Evolutionary conservation across 92 coral and sea anemone genomes (phyloP), one percentile per base, ranked within the genome.

Genomic region (Siderastrea siderea): DNA sequence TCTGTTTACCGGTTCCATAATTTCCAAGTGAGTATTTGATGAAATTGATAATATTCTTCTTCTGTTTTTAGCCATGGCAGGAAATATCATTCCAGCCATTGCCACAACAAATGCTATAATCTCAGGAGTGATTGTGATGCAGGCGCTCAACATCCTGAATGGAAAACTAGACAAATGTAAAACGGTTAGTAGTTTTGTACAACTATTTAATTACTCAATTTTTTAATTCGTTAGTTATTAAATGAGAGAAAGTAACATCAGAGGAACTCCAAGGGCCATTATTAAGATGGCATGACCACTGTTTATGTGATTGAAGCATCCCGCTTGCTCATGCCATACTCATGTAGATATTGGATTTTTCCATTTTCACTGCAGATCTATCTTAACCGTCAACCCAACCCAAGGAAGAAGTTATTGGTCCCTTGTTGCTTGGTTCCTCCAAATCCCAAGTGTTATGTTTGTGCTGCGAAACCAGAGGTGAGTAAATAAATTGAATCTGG

Each of bases 31-130:
- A 53, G 47, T 52, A 17, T 74, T n/a, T 74, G 78, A 54, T 38
- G 13, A 5, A 43, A 43, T 14, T 13, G 7, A 49, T 11, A 26
- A 38, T 62, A 3, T 26, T 1, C 4, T 61, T 46, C 4, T 53
- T 74, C 50, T 57, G 43, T 62, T 59, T 66, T 49, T 82, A 95
- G 98, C 99, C 15, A 97, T 97, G 99, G 99, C 99, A 3, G 99
- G 99, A 0, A 97, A 97, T 82, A 97, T 97, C 51, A 97, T 97
- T 79, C 99, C 99, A 47, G 99, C 99, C 38, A 97, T 97, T 70
- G 99, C 99, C 51, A 97, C 99, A 65, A 97, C 99, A 75, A 97
- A 97, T 92, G 99, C 99, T 7, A 85, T 97, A 45, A 94, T 97
- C 6, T 94, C 99, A 47, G 99, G 98, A 8, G 85, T 97, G 45